Conservation (phyloP, 2,113 vertebrate genomes). For the Cariama cristata region DNA sequence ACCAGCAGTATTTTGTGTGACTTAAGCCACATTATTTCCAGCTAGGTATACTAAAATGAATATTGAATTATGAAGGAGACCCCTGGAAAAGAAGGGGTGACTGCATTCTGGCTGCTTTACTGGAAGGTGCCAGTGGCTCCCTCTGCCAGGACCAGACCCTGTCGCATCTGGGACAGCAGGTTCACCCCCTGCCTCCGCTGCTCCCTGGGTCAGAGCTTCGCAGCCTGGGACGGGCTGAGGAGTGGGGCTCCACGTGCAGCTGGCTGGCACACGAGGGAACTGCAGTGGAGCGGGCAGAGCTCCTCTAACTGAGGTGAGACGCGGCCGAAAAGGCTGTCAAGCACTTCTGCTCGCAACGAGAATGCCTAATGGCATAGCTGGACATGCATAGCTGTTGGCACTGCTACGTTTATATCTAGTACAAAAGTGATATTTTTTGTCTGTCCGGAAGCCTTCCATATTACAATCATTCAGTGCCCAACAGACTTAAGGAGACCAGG, state of each 20-base stretch:
- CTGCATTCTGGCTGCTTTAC: background rate
- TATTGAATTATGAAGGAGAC: background rate
- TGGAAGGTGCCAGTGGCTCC: rapidly evolving
- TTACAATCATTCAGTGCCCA: background rate
- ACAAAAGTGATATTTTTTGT: background rate
- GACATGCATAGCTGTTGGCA: rapidly evolving
- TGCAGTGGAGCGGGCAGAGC: rapidly evolving
- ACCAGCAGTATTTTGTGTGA: background rate
- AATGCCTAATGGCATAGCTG: background rate
- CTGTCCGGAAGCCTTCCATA: background rate
- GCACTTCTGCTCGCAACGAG: background rate
- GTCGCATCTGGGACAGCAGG: rapidly evolving
- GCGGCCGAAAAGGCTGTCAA: background rate
- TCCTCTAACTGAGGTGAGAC: rapidly evolving
- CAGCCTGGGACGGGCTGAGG: background rate
- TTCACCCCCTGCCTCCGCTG: background rate
- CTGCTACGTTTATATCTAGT: background rate
- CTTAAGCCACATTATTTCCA: rapidly evolving
- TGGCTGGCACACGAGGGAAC: background rate
- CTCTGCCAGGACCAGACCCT: background rate
- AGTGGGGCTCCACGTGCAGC: rapidly evolving
- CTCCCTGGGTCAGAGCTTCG: background rate
- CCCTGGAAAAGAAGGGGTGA: background rate
- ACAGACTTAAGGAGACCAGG: background rate
- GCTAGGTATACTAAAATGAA: background rate